A percentile compares a stretch with the other conserved stretches of the same genome.
phyloP scores from a whole-genome alignment of 2,888 invertebrate genomes.

The Noctua comes region DNA sequence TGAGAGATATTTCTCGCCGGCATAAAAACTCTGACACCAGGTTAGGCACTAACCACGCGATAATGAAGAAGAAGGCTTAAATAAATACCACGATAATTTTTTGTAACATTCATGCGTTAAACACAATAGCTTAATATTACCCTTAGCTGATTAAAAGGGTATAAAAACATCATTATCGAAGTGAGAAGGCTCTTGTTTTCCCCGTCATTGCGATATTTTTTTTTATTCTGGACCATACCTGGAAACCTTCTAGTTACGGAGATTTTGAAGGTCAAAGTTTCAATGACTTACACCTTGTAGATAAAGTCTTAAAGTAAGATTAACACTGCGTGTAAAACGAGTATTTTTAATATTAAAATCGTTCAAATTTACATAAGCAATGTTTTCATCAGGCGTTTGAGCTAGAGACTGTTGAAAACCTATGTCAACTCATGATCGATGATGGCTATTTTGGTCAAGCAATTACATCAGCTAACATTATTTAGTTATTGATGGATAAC shows the following conservation, averaged over 20 bases:
- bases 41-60: too few species aligned
- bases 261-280: not conserved
- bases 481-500: constrained; percentile 10
- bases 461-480: constrained; percentile 14
- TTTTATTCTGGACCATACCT: too few species aligned
- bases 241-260: not conserved
- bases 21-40: too few species aligned
- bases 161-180: too few species aligned
- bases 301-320: not conserved
- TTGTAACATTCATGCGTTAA: too few species aligned
- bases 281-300: not conserved
- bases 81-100: too few species aligned
- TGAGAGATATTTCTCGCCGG: too few species aligned
- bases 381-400: not conserved
- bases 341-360: not conserved
- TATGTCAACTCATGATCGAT: constrained; percentile 21
- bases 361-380: not conserved
- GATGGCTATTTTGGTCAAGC: constrained; percentile 17
- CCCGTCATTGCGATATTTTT: too few species aligned
- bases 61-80: too few species aligned
- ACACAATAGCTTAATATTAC: too few species aligned
- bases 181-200: too few species aligned
- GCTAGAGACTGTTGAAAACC: not conserved
- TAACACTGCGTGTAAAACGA: not conserved
- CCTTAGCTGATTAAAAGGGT: too few species aligned